Evolutionary conservation across 2,888 invertebrate genomes (phyloP).

Genomic region (Crocallis elinguaria): DNA sequence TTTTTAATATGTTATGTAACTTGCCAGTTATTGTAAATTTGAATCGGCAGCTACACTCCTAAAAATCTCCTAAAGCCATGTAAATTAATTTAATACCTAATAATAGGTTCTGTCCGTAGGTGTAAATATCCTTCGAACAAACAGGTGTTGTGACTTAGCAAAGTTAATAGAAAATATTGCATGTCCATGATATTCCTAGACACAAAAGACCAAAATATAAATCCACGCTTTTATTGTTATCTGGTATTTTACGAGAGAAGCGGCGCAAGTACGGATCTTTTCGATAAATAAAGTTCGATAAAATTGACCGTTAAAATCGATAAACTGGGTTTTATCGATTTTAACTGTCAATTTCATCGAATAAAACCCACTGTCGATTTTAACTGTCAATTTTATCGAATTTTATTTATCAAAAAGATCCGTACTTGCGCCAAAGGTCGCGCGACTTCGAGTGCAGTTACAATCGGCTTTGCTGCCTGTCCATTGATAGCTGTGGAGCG

Average conservation of each 20-base stretch:
- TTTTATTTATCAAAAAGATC: no score
- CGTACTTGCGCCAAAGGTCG: no score
- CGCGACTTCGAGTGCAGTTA: background rate
- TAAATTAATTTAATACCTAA: conserved; percentile 44
- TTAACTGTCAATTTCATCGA: no score
- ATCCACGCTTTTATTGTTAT: background rate
- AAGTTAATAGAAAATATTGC: conserved; percentile 3
- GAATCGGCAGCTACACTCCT: conserved; percentile 33
- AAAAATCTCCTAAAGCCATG: conserved; percentile 13
- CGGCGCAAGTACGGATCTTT: no score
- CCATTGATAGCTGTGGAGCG: no score
- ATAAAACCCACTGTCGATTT: no score
- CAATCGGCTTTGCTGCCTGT: no score
- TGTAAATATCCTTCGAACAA: conserved; percentile 43
- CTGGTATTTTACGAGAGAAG: background rate
- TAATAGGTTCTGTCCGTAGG: conserved; percentile 55
- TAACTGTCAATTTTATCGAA: no score
- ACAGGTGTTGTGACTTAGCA: conserved; percentile 5
- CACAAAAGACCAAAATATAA: background rate
- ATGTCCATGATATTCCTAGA: background rate
- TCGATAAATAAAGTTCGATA: no score
- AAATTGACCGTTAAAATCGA: no score
- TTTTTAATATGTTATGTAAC: background rate
- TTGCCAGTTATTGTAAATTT: conserved; percentile 1
- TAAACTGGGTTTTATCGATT: no score